These are phyloP conservation scores for Acanthosepion lycidas DNA, from an alignment of 2,888 invertebrate species.

Conservation along the genomic window DNA sequence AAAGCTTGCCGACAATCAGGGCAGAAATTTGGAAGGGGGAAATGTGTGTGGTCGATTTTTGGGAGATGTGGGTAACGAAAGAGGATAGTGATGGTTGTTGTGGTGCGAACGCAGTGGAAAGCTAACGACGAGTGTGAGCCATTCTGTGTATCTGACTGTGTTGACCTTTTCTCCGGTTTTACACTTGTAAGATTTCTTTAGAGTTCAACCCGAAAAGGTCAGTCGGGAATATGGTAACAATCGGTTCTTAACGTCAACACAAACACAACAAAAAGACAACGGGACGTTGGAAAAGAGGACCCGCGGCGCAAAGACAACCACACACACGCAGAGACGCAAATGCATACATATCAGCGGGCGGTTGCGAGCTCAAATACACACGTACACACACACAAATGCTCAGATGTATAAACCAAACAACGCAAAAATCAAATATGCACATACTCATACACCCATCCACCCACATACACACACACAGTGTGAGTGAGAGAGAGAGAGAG, in stretches of 20 bases:
- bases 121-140: neutral
- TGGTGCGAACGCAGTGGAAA: neutral
- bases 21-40: neutral
- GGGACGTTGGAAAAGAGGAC: neutral
- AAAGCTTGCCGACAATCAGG: neutral
- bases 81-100: neutral
- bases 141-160: neutral
- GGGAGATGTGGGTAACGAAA: neutral
- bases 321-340: neutral
- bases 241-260: neutral
- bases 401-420: too few relatives aligned
- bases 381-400: neutral
- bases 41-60: neutral
- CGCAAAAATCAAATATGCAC: too few relatives aligned
- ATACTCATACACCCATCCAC: neutral
- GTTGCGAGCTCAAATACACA: neutral
- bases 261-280: neutral
- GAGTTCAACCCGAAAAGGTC: neutral
- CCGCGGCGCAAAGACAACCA: neutral
- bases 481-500: too few relatives aligned
- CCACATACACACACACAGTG: neutral
- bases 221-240: constrained; percentile 33
- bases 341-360: neutral
- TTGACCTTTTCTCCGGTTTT: neutral
- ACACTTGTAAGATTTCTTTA: neutral